Percentiles rank a stretch among this genome's conserved stretches.
Evolutionary conservation across 1,140 invertebrate species (phyloP).

Genomic region (Acromyrmex charruanus): DNA sequence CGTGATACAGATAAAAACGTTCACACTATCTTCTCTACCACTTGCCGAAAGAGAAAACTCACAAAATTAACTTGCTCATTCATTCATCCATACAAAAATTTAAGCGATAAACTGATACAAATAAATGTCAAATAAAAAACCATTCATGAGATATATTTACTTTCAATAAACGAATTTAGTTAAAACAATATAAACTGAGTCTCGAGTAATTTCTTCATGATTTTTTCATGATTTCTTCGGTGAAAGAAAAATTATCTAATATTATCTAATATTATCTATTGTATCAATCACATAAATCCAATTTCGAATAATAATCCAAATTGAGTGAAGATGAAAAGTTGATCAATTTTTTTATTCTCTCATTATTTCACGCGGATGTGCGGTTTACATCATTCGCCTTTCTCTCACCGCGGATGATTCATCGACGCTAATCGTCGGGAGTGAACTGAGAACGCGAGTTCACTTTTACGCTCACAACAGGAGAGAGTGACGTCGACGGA

Average conservation of each 20-base stretch:
- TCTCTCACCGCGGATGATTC: slow-evolving; percentile 54
- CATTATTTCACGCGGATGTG: slow-evolving; percentile 50
- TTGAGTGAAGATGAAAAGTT: neutral
- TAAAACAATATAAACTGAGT: neutral
- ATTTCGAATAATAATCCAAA: neutral
- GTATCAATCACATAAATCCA: neutral
- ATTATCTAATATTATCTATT: neutral
- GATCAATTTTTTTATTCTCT: neutral
- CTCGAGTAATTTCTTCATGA: neutral
- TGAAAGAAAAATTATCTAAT: too few species aligned
- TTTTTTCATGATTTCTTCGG: neutral
- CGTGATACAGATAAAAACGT: slow-evolving; percentile 44
- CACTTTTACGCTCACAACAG: slow-evolving; percentile 32
- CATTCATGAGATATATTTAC: too few species aligned
- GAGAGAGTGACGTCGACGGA: slow-evolving; percentile 39
- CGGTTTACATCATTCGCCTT: slow-evolving; percentile 52
- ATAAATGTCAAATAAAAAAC: neutral
- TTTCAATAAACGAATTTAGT: neutral
- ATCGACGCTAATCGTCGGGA: slow-evolving; percentile 28
- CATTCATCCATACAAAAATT: neutral
- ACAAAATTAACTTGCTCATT: neutral
- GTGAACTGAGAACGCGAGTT: slow-evolving; percentile 22
- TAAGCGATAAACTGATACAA: neutral
- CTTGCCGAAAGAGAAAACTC: neutral
- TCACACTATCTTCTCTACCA: neutral